Base-by-base conservation (phyloP, 2,797 vertebrate species). In the Prionace glauca region DNA sequence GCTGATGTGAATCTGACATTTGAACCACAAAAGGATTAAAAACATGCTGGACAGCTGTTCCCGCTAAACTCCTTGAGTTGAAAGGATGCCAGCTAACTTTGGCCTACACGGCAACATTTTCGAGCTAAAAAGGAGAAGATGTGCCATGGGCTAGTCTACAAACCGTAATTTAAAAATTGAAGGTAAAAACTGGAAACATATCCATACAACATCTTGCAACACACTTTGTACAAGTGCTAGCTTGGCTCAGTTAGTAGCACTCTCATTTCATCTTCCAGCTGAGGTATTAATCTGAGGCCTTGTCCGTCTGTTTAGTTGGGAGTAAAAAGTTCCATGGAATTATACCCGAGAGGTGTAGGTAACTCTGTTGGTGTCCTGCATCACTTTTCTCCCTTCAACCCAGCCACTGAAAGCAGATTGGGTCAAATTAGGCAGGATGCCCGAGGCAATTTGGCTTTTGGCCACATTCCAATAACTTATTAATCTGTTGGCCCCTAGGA, bases 21-120 rank as follows among this genome's bases (percentile, higher is more conserved):
- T 72, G 92, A 72, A 74, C 93, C 18, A 56, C 77, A 95, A 95
- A 95, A 95, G 93, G 36, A 95, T 77, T 77, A 95, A 32, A 56
- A 95, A 77, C 65, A 77, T 77, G 45, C 71, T 56, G 26, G 69
- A 94, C 69, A 94, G 69, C 92, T 94, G 69, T 24, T 56, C 56
- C 32, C 7, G 50, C 71, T 32, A 56, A 74, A 95, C 45, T 50
- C 29, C 93, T 24, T 77, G 93, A n/a, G 56, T n/a, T 50, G 24
- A 74, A 95, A 95, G 74, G 11, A 95, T 95, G 71, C 71, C 69
- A 74, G 71, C 24, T 77, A 95, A 95, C 69, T 94, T 71, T 32
- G 26, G 29, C 69, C 45, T 56, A 45, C 41, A 41, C 14, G 26
- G 29, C 92, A 94, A 91, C 16, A 91, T 65, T 91, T 88, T 91